These are phyloP conservation scores for Mirza zaza DNA, from an alignment of 2,113 vertebrate genomes.

Conservation along the genomic window DNA sequence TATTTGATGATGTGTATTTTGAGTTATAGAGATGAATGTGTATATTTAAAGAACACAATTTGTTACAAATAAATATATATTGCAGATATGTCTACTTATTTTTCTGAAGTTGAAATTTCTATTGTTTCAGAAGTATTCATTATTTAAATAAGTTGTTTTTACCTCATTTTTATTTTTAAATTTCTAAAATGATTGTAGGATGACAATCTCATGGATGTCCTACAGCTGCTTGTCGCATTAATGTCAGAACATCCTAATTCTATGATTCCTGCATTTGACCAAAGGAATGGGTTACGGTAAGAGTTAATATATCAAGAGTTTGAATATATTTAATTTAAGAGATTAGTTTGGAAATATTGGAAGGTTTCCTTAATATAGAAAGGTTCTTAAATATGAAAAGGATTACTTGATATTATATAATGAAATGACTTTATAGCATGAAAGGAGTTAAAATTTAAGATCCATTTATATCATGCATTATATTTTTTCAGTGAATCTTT, in stretches of 20 bases:
- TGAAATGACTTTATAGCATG: background rate
- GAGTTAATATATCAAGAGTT: conserved; percentile 34
- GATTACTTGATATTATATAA: conserved; percentile 4
- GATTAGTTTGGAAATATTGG: conserved; percentile 54
- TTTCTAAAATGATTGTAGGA: conserved; percentile 86
- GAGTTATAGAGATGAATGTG: background rate
- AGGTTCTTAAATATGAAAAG: conserved; percentile 15
- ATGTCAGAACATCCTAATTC: conserved; percentile 97
- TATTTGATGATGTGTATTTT: conserved; percentile 16
- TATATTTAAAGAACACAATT: background rate
- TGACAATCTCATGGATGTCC: conserved; percentile 98
- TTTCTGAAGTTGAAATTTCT: conserved; percentile 36
- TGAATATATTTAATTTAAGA: background rate
- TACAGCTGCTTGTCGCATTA: conserved; percentile 96
- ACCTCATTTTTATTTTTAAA: background rate
- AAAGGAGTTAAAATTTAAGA: background rate
- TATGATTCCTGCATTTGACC: conserved; percentile 97
- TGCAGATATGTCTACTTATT: background rate
- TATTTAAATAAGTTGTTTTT: conserved; percentile 42
- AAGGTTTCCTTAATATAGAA: conserved; percentile 27
- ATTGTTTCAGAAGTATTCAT: conserved; percentile 14
- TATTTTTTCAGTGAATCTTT: conserved; percentile 11
- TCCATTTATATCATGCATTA: background rate
- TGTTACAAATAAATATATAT: background rate
- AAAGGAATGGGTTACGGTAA: conserved; percentile 97